Base-by-base conservation (phyloP, 2,888 invertebrate species). In the Hydrotaea diabolus region DNA sequence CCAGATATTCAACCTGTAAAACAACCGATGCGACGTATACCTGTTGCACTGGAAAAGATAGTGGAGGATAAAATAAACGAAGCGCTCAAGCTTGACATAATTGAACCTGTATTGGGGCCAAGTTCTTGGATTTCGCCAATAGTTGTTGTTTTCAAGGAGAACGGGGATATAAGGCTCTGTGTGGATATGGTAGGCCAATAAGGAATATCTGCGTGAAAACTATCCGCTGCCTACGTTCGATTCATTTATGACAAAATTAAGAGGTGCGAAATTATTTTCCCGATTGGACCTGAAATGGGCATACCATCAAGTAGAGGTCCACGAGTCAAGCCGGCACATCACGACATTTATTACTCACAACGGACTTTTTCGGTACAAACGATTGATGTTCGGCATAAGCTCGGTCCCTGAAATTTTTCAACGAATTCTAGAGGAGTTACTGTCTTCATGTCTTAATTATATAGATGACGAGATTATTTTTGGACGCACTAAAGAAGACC, bases 1-100 rank as follows among this genome's bases (percentile, higher is more conserved):
- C 53, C 72, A 17, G 64, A 86, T 9, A 78, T 87, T 4, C 87
- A 86, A 46, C 89, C 90, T 17, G 86, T 90, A 15, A 72, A 76
- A 17, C 89, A 90, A 78, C 89, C 89, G 17, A 83, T 88, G n/a
- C n/a, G 19, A 11, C 49, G 19, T 23, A 26, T 72, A 19, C 23
- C 46, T 15, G n/a, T 46, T 46, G 46, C 19, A 23, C 7, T 62
- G 4, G 31, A 15, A 15, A 15, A 31, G 15, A 0, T 2, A 19
- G 2, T 36, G 5, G n/a, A 26, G 43, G n/a, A 55, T 8, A 43
- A 39, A 80, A 21, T 87, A 21, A 80, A 86, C 59, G 87, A 88
- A 79, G 83, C 85, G 31, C 80, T 87, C 43, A 82, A 85, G 15
- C 57, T 17, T 9, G 82, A 80, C 49, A 85, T 85, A 11, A 82